Base-by-base conservation (phyloP, 53 echinoderm and acorn worm species). In the Temnopleurus reevesii region DNA sequence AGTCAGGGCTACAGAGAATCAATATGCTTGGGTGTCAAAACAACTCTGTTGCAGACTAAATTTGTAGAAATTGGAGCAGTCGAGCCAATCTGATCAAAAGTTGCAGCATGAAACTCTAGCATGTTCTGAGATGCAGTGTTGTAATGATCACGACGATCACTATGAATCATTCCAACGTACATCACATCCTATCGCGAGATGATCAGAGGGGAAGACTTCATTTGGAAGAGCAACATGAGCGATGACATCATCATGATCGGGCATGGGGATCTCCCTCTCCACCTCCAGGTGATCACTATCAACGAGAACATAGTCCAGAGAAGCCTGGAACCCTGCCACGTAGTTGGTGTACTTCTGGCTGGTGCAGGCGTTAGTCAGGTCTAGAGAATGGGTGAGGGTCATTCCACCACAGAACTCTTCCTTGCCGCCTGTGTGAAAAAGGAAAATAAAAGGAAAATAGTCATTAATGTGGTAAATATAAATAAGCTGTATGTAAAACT, bases 151-250 rank as follows among this genome's bases (percentile, higher is more conserved):
- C 13, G 63, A 31, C 24, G 44, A 15, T 45, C 6, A 49, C 30
- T 30, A 80, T 1, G 30, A 3, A 53, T 83, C 27, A 31, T 71
- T 66, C 99, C 96, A 99, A 25, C 81, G 58, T 9, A 99, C 86
- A 24, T 99, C 99, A 91, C 96, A 94, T 12, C 96, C 92, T 49
- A 99, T 64, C 0, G 99, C 89, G 27, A 99, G 80, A 89, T 99
- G 99, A 90, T 99, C 96, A 0, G 99, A 99, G 6, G 99, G 99
- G 41, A 99, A 99, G 31, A 99, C 99, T 19, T 94, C 88, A 84
- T 94, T 99, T 1, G 99, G 99, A 28, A 99, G 90, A 19, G 94
- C 95, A 24, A 94, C 90, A 34, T 92, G 86, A 27, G 86, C 47
- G 0, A 87, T 94, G 63, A 99, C 91, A 46, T 98, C 98, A 27